Percentiles rank a stretch among this genome's conserved stretches.
Conservation (phyloP, 2,888 invertebrate genomes). For the Antheraea assamensis region DNA sequence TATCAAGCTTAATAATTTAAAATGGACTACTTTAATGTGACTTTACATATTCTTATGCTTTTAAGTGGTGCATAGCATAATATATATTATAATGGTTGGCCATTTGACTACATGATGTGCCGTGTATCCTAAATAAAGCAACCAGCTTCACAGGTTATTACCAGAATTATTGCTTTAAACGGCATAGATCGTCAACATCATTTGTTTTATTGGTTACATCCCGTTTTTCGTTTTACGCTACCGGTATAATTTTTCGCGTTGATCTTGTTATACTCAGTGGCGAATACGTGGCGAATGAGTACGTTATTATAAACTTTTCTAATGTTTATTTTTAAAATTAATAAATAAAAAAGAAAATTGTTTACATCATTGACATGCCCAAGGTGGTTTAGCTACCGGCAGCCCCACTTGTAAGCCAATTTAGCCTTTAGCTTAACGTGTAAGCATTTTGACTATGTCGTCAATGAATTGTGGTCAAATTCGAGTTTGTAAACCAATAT, state of each 20-base stretch:
- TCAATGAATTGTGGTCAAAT: too few species aligned
- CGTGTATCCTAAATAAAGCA: background rate
- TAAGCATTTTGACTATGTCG: too few species aligned
- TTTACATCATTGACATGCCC: background rate
- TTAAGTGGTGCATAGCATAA: background rate
- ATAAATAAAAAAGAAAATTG: background rate
- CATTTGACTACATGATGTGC: background rate
- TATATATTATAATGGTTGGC: background rate
- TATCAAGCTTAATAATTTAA: too few species aligned
- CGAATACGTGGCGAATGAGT: background rate
- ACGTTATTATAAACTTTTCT: background rate
- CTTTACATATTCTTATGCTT: background rate
- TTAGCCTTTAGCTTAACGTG: too few species aligned
- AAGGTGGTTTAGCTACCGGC: too few species aligned
- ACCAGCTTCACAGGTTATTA: background rate
- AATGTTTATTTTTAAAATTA: background rate
- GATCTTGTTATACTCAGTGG: background rate
- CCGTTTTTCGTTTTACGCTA: conserved; percentile 22
- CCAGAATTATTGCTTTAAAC: background rate
- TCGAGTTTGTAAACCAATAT: too few species aligned
- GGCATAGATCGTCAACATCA: background rate
- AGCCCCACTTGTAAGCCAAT: too few species aligned
- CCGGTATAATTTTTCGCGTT: conserved; percentile 20
- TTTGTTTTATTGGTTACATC: conserved; percentile 12
- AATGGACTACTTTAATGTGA: background rate